phyloP scores from a whole-genome alignment of 2,797 vertebrate genomes.

The Crax fasciolata region DNA sequence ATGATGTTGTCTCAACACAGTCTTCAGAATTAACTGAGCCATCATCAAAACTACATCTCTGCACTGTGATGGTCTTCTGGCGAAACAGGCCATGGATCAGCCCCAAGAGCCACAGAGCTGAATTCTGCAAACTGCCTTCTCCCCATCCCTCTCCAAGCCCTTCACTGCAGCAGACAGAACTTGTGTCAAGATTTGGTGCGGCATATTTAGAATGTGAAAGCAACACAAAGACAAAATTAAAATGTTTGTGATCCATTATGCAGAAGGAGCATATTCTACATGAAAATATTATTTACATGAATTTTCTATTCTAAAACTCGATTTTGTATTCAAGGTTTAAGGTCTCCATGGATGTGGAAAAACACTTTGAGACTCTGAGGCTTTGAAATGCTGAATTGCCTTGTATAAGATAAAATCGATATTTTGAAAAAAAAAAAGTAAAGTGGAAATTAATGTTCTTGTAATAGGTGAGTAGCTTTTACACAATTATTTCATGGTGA shows the following conservation, averaged over 20 bases:
- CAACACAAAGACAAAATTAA: constrained; percentile 29
- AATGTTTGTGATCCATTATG: constrained; percentile 52
- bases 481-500: constrained; percentile 77
- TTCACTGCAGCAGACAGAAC: background rate
- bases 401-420: constrained; percentile 74
- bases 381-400: constrained; percentile 65
- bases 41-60: background rate
- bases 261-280: constrained; percentile 36
- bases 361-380: constrained; percentile 55
- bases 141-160: background rate
- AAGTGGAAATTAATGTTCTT: constrained; percentile 79
- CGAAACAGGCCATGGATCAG: background rate
- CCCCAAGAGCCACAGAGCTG: background rate
- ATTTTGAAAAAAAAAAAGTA: constrained; percentile 38
- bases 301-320: constrained; percentile 63
- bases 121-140: background rate
- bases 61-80: background rate
- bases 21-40: background rate
- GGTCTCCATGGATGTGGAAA: constrained; percentile 61
- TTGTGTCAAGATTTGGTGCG: background rate
- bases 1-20: background rate
- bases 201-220: background rate
- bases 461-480: constrained; percentile 79
- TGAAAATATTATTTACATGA: constrained; percentile 64
- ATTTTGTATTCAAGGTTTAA: constrained; percentile 72